Percentiles rank a stretch among this genome's conserved stretches.
These are phyloP conservation scores for Apis dorsata DNA, from an alignment of 1,140 invertebrate species.

Conservation along the genomic window DNA sequence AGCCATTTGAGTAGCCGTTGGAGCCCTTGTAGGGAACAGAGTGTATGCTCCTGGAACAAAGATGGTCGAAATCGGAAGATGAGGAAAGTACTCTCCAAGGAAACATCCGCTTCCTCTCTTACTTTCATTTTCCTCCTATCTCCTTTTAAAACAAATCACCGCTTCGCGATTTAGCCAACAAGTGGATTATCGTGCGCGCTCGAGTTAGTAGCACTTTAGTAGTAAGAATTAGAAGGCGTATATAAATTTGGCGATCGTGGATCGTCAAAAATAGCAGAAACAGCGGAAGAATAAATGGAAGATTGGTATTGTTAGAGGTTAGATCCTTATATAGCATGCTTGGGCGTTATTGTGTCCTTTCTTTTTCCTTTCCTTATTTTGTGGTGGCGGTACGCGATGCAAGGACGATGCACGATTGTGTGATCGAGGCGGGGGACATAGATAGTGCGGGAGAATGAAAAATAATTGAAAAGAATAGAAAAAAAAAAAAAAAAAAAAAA, in stretches of 20 bases:
- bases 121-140: conserved; percentile 43
- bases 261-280: conserved; percentile 31
- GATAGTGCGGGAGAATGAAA: conserved; percentile 31
- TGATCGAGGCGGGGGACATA: conserved; percentile 33
- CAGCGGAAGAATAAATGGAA: conserved; percentile 20
- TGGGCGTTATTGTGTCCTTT: not conserved
- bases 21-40: conserved; percentile 80
- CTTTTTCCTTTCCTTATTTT: conserved; percentile 5
- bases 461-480: not conserved
- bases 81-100: conserved; percentile 67
- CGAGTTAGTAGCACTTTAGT: conserved; percentile 47
- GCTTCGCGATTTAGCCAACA: conserved; percentile 37
- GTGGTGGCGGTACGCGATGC: conserved; percentile 49
- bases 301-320: conserved; percentile 4
- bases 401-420: conserved; percentile 28
- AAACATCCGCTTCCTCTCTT: conserved; percentile 30
- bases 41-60: conserved; percentile 81
- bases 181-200: conserved; percentile 25
- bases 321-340: conserved; percentile 42
- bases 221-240: conserved; percentile 41
- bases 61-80: conserved; percentile 78
- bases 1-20: conserved; percentile 80
- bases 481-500: not conserved
- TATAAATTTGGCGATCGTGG: conserved; percentile 40
- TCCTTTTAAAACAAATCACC: conserved; percentile 34